These are phyloP conservation scores for Tinea pellionella DNA, from an alignment of 2,888 invertebrate genomes.

Conservation along the genomic window DNA sequence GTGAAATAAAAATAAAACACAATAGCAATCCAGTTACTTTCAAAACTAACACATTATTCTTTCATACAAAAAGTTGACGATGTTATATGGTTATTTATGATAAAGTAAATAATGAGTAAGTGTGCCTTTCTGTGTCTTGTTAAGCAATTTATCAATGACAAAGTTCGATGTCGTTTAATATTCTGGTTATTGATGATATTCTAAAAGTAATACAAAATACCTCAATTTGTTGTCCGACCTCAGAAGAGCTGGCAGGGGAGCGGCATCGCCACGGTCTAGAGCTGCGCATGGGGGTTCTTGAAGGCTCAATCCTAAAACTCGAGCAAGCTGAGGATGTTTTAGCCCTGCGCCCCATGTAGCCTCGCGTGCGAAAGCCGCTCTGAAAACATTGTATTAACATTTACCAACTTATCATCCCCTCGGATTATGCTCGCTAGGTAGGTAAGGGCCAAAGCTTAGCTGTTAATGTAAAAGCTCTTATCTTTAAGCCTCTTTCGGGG, in stretches of 20 bases:
- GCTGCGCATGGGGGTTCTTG: slow-evolving; percentile 89
- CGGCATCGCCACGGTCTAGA: slow-evolving; percentile 90
- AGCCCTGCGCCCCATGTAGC: slow-evolving; percentile 86
- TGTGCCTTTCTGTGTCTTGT: neutral
- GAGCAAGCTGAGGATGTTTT: slow-evolving; percentile 85
- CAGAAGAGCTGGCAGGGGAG: slow-evolving; percentile 81
- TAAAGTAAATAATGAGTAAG: neutral
- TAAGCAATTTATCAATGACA: neutral
- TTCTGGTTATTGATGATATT: slow-evolving; percentile 3
- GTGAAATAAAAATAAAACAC: slow-evolving; percentile 35
- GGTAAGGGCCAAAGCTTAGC: neutral
- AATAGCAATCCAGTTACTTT: neutral
- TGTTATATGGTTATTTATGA: neutral
- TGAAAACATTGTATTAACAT: slow-evolving; percentile 32
- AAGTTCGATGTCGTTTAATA: neutral
- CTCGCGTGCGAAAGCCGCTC: slow-evolving; percentile 89
- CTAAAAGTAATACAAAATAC: slow-evolving; percentile 23
- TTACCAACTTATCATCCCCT: neutral
- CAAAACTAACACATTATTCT: neutral
- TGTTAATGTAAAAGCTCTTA: neutral
- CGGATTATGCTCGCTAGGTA: neutral
- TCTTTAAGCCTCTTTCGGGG: neutral
- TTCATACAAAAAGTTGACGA: neutral
- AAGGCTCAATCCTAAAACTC: slow-evolving; percentile 84
- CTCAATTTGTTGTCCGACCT: slow-evolving; percentile 61